Evolutionary conservation across 2,113 vertebrate genomes (phyloP).

Genomic region (Istiophorus platypterus): DNA sequence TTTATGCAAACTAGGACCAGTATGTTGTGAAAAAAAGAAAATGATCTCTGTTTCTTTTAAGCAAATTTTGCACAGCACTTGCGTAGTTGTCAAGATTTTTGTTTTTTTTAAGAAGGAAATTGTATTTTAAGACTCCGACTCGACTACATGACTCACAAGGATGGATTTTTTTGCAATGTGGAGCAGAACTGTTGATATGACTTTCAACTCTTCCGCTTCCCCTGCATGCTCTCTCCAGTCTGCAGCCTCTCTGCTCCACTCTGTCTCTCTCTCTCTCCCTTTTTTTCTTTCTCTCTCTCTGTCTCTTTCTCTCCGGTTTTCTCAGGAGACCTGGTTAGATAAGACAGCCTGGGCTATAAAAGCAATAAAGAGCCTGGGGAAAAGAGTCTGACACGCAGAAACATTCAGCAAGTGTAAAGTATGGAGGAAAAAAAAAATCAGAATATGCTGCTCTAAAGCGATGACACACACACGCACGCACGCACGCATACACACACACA

Average conservation of each 20-base stretch:
- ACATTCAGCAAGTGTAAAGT: slow-evolving; percentile 63
- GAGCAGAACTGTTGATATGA: slow-evolving; percentile 38
- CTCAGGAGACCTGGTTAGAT: slow-evolving; percentile 75
- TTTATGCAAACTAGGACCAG: slow-evolving; percentile 23
- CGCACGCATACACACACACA: slow-evolving; percentile 9
- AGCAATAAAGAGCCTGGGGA: slow-evolving; percentile 67
- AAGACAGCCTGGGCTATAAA: slow-evolving; percentile 71
- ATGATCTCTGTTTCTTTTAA: slow-evolving; percentile 12
- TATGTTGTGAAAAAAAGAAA: slow-evolving; percentile 6
- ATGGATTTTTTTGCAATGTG: slow-evolving; percentile 43
- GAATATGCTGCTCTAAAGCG: slow-evolving; percentile 52
- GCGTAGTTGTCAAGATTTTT: slow-evolving; percentile 25
- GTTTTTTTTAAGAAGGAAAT: slow-evolving; percentile 43
- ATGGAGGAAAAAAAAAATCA: slow-evolving; percentile 21
- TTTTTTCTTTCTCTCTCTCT: slow-evolving; percentile 15
- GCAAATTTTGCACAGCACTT: slow-evolving; percentile 7
- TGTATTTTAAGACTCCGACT: slow-evolving; percentile 31
- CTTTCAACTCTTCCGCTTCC: slow-evolving; percentile 46
- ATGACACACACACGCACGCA: slow-evolving; percentile 38
- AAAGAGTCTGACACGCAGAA: slow-evolving; percentile 55
- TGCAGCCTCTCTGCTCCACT: slow-evolving; percentile 27
- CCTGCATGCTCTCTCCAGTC: slow-evolving; percentile 35
- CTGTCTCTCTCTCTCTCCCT: neutral
- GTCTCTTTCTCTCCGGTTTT: slow-evolving; percentile 29
- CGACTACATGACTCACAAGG: slow-evolving; percentile 61